Conservation (phyloP, 2,888 invertebrate species). For the Acronicta aceris region DNA sequence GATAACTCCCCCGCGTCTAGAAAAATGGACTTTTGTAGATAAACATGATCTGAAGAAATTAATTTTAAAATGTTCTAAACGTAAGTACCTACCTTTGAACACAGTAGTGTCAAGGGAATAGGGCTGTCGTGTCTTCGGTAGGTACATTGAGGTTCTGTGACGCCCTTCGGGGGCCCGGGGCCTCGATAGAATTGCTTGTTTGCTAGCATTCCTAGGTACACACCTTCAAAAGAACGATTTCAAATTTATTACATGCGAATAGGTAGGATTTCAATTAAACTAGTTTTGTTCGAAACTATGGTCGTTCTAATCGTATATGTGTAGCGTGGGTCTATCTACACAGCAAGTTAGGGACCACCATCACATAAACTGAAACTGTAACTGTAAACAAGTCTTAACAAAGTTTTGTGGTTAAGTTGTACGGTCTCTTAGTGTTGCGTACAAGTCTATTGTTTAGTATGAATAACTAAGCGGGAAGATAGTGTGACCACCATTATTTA, state of each 20-base stretch:
- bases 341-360: conserved; percentile 73
- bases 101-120: conserved; percentile 25
- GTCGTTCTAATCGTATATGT: conserved; percentile 73
- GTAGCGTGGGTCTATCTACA: conserved; percentile 64
- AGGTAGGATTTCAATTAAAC: conserved; percentile 65
- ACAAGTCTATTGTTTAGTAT: conserved; percentile 72
- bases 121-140: conserved; percentile 29
- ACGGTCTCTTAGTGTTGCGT: conserved; percentile 75
- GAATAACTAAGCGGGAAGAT: conserved; percentile 69
- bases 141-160: no score
- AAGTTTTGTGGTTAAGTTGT: conserved; percentile 83
- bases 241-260: conserved; percentile 54
- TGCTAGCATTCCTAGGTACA: conserved; percentile 20
- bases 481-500: conserved; percentile 56
- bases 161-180: no score
- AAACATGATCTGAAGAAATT: conserved; percentile 55
- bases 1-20: conserved; percentile 42
- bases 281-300: conserved; percentile 69
- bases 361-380: conserved; percentile 81
- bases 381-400: conserved; percentile 84
- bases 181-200: conserved; percentile 6
- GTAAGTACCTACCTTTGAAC: conserved; percentile 28
- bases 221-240: conserved; percentile 39
- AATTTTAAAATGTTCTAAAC: conserved; percentile 45
- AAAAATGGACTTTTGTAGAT: conserved; percentile 53